Conservation (phyloP, 2,797 vertebrate genomes). For the Sphenopsis melanotis region DNA sequence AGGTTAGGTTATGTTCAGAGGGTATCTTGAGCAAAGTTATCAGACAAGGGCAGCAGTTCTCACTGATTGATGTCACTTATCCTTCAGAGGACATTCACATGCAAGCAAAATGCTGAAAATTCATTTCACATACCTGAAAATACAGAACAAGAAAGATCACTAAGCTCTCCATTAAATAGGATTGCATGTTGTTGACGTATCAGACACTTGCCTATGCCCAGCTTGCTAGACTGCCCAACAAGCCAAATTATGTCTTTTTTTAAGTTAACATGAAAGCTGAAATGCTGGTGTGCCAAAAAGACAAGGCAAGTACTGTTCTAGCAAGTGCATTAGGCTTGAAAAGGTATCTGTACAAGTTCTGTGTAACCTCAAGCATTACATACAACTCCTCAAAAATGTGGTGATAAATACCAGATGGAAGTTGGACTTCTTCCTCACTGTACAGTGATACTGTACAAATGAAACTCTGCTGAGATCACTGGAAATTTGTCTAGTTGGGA, state of each 20-base stretch:
- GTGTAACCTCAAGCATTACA: not conserved
- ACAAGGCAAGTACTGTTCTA: not conserved
- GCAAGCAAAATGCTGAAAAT: not conserved
- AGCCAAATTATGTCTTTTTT: not conserved
- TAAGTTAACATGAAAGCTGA: not conserved
- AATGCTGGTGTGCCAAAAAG: not conserved
- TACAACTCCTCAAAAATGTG: not conserved
- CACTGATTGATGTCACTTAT: not conserved
- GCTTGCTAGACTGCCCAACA: not conserved
- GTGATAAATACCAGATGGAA: not conserved
- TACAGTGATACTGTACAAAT: not conserved
- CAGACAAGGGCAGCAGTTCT: conserved; percentile 16
- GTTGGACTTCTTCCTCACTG: not conserved
- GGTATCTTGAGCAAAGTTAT: not conserved
- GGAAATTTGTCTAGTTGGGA: not conserved
- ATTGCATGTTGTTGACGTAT: not conserved
- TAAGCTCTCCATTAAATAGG: not conserved
- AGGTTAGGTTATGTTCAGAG: conserved; percentile 1
- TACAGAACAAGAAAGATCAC: not conserved
- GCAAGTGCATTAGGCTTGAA: not conserved
- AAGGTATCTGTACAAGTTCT: not conserved
- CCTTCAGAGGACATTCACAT: not conserved
- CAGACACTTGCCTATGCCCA: not conserved
- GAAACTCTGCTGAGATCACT: not conserved
- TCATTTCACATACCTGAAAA: conserved; percentile 73